Evolutionary conservation across 2,113 vertebrate species (phyloP), one percentile per base, ranked within the genome.

Genomic region (Zosterops hypoxanthus): DNA sequence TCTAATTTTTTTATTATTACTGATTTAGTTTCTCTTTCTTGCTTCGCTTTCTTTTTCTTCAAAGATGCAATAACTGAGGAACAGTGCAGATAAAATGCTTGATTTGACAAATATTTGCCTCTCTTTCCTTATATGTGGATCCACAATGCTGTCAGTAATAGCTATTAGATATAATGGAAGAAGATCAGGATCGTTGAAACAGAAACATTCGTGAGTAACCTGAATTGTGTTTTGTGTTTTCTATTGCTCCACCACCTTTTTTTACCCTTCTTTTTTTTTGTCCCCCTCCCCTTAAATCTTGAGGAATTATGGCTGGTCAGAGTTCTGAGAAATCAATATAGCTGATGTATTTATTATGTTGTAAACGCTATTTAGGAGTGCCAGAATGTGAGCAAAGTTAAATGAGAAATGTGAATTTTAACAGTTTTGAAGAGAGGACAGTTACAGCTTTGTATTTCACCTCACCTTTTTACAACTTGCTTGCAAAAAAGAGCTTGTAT

Each of bases 141-240:
- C 94, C 88, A 94, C 95, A 96, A 94, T 96, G 95, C 96, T 96
- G 85, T 96, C 96, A 97, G 95, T 97, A 97, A 94, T 97, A 97
- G 93, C 71, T 96, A 86, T 96, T 97, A 95, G 95, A 94, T 97
- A 93, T 94, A 90, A 94, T 86, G 93, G 95, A 96, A 96, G 96
- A 97, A 95, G 92, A 97, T 95, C 90, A 97, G 90, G 90, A 96
- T 88, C 93, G 41, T 95, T 96, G 88, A 97, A 94, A 96, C 82
- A 96, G 85, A 95, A 93, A 60, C 87, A 95, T 90, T 95, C 90
- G 95, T 96, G 92, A 96, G 94, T 96, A 97, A 95, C 39, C 68
- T 95, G 77, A 72, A 82, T 50, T 86, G 91, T 96, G 79, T 83
- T 95, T 95, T 93, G 50, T 95, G 71, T 91, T 95, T 96, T 90